Percentiles rank a stretch among this genome's conserved stretches.
Evolutionary conservation across 2,797 vertebrate genomes (phyloP).

Genomic region (Antennarius maculatus): DNA sequence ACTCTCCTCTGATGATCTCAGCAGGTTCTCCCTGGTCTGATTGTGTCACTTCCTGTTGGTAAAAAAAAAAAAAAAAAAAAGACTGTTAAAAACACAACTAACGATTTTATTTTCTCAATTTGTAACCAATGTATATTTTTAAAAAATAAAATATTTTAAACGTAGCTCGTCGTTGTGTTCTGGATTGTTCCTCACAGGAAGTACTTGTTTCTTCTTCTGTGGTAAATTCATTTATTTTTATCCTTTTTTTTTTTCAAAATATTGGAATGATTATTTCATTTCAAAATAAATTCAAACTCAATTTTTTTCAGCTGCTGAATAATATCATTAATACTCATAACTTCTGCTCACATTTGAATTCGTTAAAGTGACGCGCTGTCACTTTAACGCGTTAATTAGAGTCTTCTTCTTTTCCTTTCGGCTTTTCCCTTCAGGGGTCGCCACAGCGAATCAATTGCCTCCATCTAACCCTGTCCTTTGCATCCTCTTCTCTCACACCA

Average conservation of each 20-base stretch:
- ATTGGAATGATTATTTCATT: too few species aligned
- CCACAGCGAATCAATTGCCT: too few species aligned
- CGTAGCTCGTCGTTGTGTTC: constrained; percentile 38
- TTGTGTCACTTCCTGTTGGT: constrained; percentile 59
- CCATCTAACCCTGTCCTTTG: too few species aligned
- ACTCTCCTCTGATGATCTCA: constrained; percentile 4
- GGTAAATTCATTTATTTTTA: too few species aligned
- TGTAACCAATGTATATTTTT: constrained; percentile 97
- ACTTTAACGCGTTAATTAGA: too few species aligned
- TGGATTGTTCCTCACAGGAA: neutral
- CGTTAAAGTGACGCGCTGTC: too few species aligned
- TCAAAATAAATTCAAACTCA: too few species aligned
- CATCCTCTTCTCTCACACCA: too few species aligned
- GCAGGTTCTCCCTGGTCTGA: constrained; percentile 5
- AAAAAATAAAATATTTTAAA: constrained; percentile 97
- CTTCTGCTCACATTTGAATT: constrained; percentile 9
- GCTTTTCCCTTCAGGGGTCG: too few species aligned
- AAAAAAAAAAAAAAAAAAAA: constrained; percentile 45
- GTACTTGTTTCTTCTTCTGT: too few species aligned
- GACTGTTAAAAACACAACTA: constrained; percentile 90
- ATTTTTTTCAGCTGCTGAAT: neutral
- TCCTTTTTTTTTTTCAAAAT: too few species aligned
- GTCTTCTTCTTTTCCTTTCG: too few species aligned
- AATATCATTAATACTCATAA: constrained; percentile 9
- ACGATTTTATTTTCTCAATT: constrained; percentile 89